Conservation (phyloP, 2,797 vertebrate genomes). For the Tolypeutes matacus region DNA sequence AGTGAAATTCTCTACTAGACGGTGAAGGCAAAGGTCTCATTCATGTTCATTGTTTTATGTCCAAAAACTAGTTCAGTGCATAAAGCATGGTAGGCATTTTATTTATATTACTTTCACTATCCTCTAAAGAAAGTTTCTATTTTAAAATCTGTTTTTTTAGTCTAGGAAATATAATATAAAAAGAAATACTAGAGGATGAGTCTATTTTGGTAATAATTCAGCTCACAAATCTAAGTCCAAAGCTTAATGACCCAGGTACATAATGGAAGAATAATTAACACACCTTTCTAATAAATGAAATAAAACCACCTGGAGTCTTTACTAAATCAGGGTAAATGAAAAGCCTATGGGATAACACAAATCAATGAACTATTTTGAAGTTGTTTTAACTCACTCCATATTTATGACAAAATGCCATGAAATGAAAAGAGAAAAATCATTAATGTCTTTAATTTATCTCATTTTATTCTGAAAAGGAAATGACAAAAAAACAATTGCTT, state of each 20-base stretch:
- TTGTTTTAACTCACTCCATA: conserved; percentile 42
- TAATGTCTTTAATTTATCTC: conserved; percentile 33
- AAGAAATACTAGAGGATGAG: neutral
- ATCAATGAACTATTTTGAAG: conserved; percentile 22
- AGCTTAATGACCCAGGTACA: neutral
- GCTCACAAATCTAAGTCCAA: neutral
- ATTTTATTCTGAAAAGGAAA: neutral
- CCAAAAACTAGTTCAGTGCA: neutral
- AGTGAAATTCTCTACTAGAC: neutral
- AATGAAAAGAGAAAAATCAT: neutral
- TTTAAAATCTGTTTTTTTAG: neutral
- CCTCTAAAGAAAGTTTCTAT: neutral
- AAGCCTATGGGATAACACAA: conserved; percentile 2
- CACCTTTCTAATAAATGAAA: conserved; percentile 56
- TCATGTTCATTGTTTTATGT: neutral
- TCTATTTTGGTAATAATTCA: conserved; percentile 39
- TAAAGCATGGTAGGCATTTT: neutral
- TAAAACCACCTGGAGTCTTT: neutral
- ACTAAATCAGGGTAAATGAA: conserved; percentile 19
- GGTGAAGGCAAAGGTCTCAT: neutral
- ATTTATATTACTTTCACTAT: neutral
- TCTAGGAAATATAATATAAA: neutral
- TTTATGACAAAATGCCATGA: conserved; percentile 36
- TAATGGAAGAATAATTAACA: neutral
- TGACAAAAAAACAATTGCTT: neutral